phyloP scores from a whole-genome alignment of 2,113 vertebrate species.

The Equus quagga region DNA sequence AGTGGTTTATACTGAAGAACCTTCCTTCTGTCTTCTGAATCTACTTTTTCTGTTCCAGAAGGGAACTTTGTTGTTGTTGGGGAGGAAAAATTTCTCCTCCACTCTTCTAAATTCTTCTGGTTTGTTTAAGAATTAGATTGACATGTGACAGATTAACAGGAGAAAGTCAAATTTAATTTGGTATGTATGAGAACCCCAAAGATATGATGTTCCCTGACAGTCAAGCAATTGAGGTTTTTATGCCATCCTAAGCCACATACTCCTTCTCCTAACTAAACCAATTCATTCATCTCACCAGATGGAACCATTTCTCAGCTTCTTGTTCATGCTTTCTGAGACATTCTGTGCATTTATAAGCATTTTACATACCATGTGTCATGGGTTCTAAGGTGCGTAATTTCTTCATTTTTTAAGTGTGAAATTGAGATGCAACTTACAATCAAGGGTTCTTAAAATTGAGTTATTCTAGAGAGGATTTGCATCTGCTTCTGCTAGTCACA shows the following conservation, averaged over 20 bases:
- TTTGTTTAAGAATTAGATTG: no score
- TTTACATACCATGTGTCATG: background rate
- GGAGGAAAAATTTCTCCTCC: no score
- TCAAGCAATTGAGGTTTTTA: no score
- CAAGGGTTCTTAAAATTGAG: background rate
- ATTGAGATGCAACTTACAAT: background rate
- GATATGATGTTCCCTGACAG: no score
- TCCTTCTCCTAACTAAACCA: background rate
- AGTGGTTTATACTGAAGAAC: background rate
- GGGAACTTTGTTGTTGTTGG: background rate
- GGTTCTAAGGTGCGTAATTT: background rate
- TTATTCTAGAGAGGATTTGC: background rate
- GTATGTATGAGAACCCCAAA: no score
- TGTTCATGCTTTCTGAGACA: background rate
- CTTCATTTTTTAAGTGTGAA: background rate
- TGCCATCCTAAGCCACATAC: background rate
- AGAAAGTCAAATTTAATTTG: no score
- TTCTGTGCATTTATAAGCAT: background rate
- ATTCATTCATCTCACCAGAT: background rate
- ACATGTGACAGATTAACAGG: no score
- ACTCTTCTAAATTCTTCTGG: no score
- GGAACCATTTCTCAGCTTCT: background rate
- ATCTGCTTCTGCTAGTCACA: background rate
- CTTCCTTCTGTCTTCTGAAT: background rate
- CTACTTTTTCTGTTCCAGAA: background rate